These are phyloP conservation scores for Pseudomyrmex dendroicus DNA, from an alignment of 1,140 invertebrate genomes.

Conservation along the genomic window DNA sequence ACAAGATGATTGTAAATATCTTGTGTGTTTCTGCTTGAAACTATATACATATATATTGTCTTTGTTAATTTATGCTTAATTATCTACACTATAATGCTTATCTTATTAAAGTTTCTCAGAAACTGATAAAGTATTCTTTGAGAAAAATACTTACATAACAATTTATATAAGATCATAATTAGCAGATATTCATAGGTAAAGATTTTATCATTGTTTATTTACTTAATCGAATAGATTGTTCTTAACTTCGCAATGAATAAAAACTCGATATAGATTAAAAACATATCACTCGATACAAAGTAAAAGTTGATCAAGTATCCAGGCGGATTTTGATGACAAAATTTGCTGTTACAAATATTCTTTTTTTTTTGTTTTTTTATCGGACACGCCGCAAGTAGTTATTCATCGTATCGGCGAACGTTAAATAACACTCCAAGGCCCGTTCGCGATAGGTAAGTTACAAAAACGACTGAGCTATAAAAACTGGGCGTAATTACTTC, in stretches of 20 bases:
- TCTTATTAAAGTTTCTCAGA: not conserved
- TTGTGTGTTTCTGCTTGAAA: not conserved
- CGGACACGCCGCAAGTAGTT: not conserved
- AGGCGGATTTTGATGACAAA: no score
- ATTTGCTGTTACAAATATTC: no score
- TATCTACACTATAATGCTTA: not conserved
- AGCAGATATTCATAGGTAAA: no score
- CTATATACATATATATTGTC: not conserved
- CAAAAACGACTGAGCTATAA: not conserved
- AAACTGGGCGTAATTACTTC: not conserved
- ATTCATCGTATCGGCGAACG: not conserved
- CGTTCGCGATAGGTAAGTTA: not conserved
- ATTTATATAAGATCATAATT: no score
- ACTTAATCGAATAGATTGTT: no score
- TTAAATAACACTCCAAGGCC: constrained; percentile 13
- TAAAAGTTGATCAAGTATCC: no score
- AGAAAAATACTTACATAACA: no score
- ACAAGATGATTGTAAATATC: no score
- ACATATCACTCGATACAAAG: no score
- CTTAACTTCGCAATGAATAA: no score
- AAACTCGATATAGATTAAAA: no score
- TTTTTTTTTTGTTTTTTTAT: not conserved
- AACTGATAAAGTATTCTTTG: not conserved
- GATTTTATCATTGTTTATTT: no score
- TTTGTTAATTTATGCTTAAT: not conserved